These are phyloP conservation scores for Caenorhabditis remanei DNA, from an alignment of 1,140 invertebrate genomes.

Conservation along the genomic window DNA sequence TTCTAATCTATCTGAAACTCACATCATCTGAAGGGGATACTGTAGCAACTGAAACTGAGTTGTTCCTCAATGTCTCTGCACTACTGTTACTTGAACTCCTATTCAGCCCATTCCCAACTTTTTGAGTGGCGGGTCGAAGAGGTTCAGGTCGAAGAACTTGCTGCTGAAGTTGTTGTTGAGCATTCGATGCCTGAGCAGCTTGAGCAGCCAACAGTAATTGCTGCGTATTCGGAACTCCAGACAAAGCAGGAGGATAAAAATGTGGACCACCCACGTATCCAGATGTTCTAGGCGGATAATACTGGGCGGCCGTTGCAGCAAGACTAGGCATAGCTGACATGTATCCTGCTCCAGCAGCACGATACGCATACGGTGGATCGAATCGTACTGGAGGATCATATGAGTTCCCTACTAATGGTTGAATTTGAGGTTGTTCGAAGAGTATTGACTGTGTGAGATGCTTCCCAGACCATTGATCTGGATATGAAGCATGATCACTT, in stretches of 20 bases:
- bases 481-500: conserved; percentile 10
- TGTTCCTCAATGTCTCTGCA: conserved; percentile 36
- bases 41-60: conserved; percentile 15
- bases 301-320: neutral
- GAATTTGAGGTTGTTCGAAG: conserved; percentile 41
- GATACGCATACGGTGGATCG: conserved; percentile 20
- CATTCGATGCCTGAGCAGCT: conserved; percentile 16
- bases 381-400: conserved; percentile 47
- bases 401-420: conserved; percentile 22
- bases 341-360: neutral
- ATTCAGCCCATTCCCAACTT: neutral
- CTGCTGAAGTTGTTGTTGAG: conserved; percentile 29
- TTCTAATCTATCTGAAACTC: conserved; percentile 33
- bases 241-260: neutral
- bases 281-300: conserved; percentile 3
- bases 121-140: conserved; percentile 15
- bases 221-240: conserved; percentile 19
- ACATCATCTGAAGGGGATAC: conserved; percentile 33
- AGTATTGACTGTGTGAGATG: conserved; percentile 1
- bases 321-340: conserved; percentile 23
- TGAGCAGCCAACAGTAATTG: conserved; percentile 27
- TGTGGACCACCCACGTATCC: neutral
- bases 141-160: conserved; percentile 39
- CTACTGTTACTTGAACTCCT: conserved; percentile 40
- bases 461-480: conserved; percentile 29